A percentile compares a stretch with the other conserved stretches of the same genome.
Evolutionary conservation across 2,113 vertebrate genomes (phyloP).

Genomic region (Narcine bancroftii): DNA sequence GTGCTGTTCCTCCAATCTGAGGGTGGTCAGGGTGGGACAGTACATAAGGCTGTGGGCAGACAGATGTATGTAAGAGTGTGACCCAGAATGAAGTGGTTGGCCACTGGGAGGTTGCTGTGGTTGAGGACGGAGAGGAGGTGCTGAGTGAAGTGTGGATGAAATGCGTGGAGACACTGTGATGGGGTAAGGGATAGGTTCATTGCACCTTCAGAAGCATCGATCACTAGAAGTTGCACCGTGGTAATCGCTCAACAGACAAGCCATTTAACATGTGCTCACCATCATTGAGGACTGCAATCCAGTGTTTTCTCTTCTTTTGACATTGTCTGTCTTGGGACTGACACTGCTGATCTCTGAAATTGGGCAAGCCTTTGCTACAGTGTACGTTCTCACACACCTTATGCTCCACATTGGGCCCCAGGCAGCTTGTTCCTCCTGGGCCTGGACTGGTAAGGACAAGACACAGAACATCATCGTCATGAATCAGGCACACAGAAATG

Average conservation of each 20-base stretch:
- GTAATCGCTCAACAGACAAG: neutral
- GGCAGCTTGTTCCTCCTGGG: slow-evolving; percentile 77
- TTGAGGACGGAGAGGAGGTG: too few species aligned
- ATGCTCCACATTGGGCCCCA: slow-evolving; percentile 78
- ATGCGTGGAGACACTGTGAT: neutral
- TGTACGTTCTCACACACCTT: slow-evolving; percentile 77
- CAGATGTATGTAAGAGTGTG: too few species aligned
- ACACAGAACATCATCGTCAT: slow-evolving; percentile 35
- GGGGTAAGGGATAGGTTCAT: neutral
- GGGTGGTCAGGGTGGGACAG: too few species aligned
- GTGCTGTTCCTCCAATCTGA: too few species aligned
- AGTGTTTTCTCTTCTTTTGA: slow-evolving; percentile 70
- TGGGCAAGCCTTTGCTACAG: slow-evolving; percentile 77
- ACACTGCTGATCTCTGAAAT: slow-evolving; percentile 92
- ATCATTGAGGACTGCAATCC: slow-evolving; percentile 75
- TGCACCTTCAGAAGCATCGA: neutral
- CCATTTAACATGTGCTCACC: slow-evolving; percentile 46
- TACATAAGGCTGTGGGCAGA: too few species aligned
- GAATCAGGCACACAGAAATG: neutral
- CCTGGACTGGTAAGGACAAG: slow-evolving; percentile 60
- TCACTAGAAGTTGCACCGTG: too few species aligned
- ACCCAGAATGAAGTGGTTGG: too few species aligned
- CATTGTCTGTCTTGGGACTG: slow-evolving; percentile 71
- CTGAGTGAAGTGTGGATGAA: too few species aligned
- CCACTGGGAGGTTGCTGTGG: too few species aligned